Evolutionary conservation across 2,888 invertebrate species (phyloP).

Genomic region (Carpatolechia fugitivella): DNA sequence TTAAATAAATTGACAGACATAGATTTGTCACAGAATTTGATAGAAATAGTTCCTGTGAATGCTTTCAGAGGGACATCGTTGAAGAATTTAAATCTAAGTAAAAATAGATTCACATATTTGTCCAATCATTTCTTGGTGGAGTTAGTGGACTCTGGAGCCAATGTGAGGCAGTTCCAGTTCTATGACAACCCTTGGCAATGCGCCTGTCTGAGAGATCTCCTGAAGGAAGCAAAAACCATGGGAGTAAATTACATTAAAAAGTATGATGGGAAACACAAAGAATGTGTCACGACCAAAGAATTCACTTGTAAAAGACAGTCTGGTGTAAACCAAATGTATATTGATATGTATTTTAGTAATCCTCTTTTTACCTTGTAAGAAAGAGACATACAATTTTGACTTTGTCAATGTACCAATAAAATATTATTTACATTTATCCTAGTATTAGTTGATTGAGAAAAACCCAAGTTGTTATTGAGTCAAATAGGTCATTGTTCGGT

Average conservation of each 20-base stretch:
- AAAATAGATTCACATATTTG: conserved; percentile 57
- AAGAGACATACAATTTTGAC: too few species aligned
- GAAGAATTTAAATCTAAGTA: conserved; percentile 54
- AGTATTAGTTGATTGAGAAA: too few species aligned
- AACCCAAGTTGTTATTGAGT: too few species aligned
- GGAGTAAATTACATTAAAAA: conserved; percentile 47
- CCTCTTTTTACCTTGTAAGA: too few species aligned
- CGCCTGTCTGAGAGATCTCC: conserved; percentile 50
- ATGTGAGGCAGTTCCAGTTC: conserved; percentile 52
- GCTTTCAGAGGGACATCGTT: conserved; percentile 50
- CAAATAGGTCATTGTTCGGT: too few species aligned
- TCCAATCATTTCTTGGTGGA: conserved; percentile 59
- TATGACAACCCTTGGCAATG: conserved; percentile 71
- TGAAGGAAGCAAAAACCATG: conserved; percentile 53
- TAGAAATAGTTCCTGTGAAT: conserved; percentile 49
- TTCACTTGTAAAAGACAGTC: conserved; percentile 51
- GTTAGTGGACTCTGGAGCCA: conserved; percentile 50
- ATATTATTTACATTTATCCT: too few species aligned
- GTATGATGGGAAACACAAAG: conserved; percentile 49
- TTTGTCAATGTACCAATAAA: too few species aligned
- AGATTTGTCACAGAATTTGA: conserved; percentile 53
- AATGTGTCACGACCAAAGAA: conserved; percentile 51
- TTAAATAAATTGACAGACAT: conserved; percentile 44
- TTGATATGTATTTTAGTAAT: conserved; percentile 40
- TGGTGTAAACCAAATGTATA: conserved; percentile 43